Base-by-base conservation (phyloP, 1,140 invertebrate genomes). In the Pseudomyrmex dendroicus region DNA sequence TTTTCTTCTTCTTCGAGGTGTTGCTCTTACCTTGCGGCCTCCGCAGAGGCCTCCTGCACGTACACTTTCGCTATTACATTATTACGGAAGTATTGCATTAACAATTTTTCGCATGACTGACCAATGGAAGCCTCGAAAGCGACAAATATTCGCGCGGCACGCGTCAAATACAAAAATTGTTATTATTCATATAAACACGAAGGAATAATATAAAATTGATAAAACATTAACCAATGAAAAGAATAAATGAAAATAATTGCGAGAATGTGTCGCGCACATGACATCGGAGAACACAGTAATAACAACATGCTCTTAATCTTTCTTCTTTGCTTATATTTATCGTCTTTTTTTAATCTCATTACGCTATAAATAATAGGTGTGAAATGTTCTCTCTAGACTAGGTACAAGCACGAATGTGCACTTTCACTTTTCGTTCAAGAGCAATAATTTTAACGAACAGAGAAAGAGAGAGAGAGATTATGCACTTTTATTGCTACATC, bases 11-110 rank as follows among this genome's bases (percentile, higher is more conserved):
- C 54, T 84, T 80, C 56, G 56, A 35, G 46, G 62, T 74, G 66
- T 76, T 80, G 48, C 85, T 88, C 54, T 85, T 83, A 59, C 63
- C 61, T 62, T 54, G 70, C 61, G 44, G 35, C 35, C 35, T 78
- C 63, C 78, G 77, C 76, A 86, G 85, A 86, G 74, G 70, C 86
- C 87, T 83, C 87, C 83, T 35, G 35, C 35, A 87, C 76, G 35
- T 63, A 84, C 77, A 76, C 57, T 82, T 84, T 83, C 74, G 82
- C 80, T 73, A 78, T 88, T 83, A 86, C 78, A 74, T 83, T 74
- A 82, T 73, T 72, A 70, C 52, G 64, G 76, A 78, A 78, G 76
- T 78, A 25, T 78, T 70, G 44, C 64, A 78, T 78, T 78, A 59
- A 46, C 63, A 73, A 52, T 68, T 68, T 68, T 25, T 68, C 64